phyloP scores from a whole-genome alignment of 2,113 vertebrate species.

The Gallinago paraguaiae region DNA sequence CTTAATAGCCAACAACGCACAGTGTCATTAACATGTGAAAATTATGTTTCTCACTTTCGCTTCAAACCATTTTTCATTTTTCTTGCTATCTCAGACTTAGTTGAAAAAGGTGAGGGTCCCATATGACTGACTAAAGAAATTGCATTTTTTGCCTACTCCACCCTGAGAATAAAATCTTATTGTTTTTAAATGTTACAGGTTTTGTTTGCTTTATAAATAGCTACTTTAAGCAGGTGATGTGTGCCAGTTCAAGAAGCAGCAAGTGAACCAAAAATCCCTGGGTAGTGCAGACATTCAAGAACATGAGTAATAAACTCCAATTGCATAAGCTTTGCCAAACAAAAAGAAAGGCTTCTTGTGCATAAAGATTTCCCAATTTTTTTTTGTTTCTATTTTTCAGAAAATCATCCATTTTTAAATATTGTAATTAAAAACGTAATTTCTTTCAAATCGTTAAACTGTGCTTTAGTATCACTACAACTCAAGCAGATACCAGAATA shows the following conservation, averaged over 20 bases:
- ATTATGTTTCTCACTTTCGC: background rate
- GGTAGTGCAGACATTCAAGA: background rate
- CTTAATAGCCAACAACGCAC: background rate
- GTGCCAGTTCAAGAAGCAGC: background rate
- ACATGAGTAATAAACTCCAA: background rate
- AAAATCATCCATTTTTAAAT: background rate
- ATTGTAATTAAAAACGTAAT: background rate
- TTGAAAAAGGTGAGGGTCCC: background rate
- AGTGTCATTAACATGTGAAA: background rate
- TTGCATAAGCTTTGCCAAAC: background rate
- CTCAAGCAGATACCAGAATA: background rate
- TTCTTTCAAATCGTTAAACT: background rate
- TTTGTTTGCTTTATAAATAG: constrained; percentile 2
- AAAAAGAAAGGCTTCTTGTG: background rate
- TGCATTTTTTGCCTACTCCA: background rate
- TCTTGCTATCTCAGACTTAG: background rate
- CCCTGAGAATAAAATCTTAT: background rate
- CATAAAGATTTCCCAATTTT: background rate
- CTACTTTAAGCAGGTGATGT: background rate
- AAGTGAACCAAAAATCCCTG: constrained; percentile 31
- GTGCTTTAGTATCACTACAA: background rate
- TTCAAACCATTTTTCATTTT: background rate
- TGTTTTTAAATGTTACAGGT: background rate
- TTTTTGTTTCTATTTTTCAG: background rate
- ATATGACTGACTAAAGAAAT: background rate